Evolutionary conservation across 1,140 invertebrate species (phyloP).

Genomic region (Heliconius melpomene): DNA sequence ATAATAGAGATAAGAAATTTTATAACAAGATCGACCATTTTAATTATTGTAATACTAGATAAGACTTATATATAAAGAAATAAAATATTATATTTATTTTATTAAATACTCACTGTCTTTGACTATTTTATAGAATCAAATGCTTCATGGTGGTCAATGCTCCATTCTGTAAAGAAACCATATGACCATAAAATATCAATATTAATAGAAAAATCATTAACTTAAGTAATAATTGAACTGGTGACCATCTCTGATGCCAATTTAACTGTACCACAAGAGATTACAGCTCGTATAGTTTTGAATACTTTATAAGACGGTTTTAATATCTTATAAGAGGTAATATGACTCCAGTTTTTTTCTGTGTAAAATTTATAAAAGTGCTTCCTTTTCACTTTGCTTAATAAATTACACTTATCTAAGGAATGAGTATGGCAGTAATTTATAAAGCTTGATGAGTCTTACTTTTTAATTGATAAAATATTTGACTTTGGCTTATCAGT

Average conservation of each 20-base stretch:
- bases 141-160: no score
- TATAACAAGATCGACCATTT: not conserved
- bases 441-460: not conserved
- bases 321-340: no score
- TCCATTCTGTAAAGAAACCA: no score
- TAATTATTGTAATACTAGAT: not conserved
- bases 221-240: no score
- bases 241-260: no score
- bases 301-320: no score
- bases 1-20: not conserved
- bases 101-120: no score
- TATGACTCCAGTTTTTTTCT: not conserved
- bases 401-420: not conserved
- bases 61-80: not conserved
- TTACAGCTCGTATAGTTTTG: no score
- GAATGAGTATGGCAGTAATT: not conserved
- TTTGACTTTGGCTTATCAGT: not conserved
- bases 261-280: no score
- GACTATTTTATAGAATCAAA: no score
- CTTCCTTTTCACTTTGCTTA: not conserved
- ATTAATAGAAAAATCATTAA: no score
- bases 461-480: conserved; percentile 3
- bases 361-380: not conserved
- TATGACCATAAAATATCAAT: no score
- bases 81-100: not conserved